Conservation (phyloP, 1,140 invertebrate genomes). For the Bathynomus jamesi region DNA sequence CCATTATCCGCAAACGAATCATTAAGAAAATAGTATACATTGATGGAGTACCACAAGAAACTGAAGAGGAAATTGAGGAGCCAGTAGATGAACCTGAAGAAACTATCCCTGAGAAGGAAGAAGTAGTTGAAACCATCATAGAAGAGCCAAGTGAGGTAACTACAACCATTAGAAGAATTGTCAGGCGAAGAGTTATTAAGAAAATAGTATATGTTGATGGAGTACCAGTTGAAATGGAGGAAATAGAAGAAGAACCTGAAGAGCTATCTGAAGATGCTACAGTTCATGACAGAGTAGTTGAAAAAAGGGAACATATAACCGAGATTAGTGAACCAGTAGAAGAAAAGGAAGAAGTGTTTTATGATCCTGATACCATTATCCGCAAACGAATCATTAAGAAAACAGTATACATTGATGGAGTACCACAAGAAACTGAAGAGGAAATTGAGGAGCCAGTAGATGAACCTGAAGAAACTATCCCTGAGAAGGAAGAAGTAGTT, state of each 20-base stretch:
- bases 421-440: slow-evolving; percentile 14
- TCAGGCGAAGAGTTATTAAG: slow-evolving; percentile 10
- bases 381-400: slow-evolving; percentile 15
- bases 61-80: slow-evolving; percentile 12
- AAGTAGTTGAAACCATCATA: slow-evolving; percentile 1
- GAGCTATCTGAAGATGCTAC: neutral
- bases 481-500: neutral
- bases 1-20: slow-evolving; percentile 11
- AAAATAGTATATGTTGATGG: slow-evolving; percentile 8
- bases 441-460: slow-evolving; percentile 9
- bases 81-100: too few relatives aligned
- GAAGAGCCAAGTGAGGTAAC: slow-evolving; percentile 7
- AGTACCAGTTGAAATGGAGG: slow-evolving; percentile 17
- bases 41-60: slow-evolving; percentile 13
- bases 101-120: too few relatives aligned
- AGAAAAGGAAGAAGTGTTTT: too few relatives aligned
- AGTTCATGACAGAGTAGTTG: neutral
- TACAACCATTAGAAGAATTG: slow-evolving; percentile 13
- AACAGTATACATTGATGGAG: slow-evolving; percentile 8
- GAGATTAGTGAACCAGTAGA: neutral
- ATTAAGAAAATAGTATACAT: slow-evolving; percentile 20
- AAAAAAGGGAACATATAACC: too few relatives aligned
- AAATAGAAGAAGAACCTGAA: slow-evolving; percentile 8
- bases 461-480: neutral
- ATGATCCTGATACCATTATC: too few relatives aligned